These are phyloP conservation scores for Drosophila pandora DNA, from an alignment of 1,140 invertebrate genomes.

Conservation along the genomic window DNA sequence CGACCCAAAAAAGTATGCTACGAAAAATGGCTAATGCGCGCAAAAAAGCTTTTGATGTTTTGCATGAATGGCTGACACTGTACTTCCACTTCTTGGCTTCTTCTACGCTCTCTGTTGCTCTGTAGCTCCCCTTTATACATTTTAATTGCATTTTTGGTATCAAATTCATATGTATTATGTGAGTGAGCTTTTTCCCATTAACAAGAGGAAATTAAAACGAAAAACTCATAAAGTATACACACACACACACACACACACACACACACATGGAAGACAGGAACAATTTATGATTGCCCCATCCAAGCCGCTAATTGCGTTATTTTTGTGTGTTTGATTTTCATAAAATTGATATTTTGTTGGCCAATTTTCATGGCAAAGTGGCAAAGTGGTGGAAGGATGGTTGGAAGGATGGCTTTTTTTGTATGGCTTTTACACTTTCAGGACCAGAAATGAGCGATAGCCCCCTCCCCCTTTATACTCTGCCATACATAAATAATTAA, in stretches of 20 bases:
- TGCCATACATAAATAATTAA: constrained; percentile 33
- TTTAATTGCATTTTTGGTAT: constrained; percentile 80
- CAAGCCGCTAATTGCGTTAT: constrained; percentile 71
- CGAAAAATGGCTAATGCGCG: constrained; percentile 50
- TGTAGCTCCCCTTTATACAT: constrained; percentile 37
- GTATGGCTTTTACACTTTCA: constrained; percentile 29
- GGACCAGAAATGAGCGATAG: not conserved
- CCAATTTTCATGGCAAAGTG: constrained; percentile 12
- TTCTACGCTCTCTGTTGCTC: constrained; percentile 24
- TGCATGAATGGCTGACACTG: constrained; percentile 68
- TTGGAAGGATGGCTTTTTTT: not conserved
- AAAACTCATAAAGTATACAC: constrained; percentile 63
- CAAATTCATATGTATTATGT: constrained; percentile 77
- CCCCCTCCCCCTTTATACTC: not conserved
- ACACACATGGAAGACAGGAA: constrained; percentile 26
- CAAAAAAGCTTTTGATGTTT: constrained; percentile 68
- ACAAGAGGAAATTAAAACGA: constrained; percentile 76
- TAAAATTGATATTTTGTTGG: constrained; percentile 62
- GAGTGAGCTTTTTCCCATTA: constrained; percentile 64
- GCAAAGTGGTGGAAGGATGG: not conserved
- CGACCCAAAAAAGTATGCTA: constrained; percentile 51
- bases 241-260: constrained; percentile 20
- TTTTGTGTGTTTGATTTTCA: constrained; percentile 72
- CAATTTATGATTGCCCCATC: constrained; percentile 64
- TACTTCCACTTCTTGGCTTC: constrained; percentile 36